A percentile compares a stretch with the other conserved stretches of the same genome.
phyloP scores from a whole-genome alignment of 2,888 invertebrate genomes.

The Agapostemon virescens region DNA sequence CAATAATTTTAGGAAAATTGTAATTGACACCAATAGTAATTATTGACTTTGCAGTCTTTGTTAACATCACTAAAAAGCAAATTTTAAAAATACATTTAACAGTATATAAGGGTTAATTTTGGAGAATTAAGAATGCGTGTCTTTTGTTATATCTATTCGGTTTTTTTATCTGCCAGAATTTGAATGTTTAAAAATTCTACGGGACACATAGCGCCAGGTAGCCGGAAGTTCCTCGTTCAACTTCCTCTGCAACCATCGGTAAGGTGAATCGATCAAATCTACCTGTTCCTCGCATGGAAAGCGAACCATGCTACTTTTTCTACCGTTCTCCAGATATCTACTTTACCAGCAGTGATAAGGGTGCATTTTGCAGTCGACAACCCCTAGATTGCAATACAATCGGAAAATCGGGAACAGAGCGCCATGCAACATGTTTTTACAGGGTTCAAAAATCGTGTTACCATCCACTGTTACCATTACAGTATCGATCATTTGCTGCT shows the following conservation, averaged over 20 bases:
- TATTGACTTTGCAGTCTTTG: too few relatives aligned
- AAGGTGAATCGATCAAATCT: constrained; percentile 43
- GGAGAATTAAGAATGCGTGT: too few relatives aligned
- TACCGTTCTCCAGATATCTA: constrained; percentile 39
- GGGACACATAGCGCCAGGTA: neutral
- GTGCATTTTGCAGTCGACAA: neutral
- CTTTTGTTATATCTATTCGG: neutral
- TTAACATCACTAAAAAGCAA: too few relatives aligned
- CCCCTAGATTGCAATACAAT: neutral
- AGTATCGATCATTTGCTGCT: too few relatives aligned
- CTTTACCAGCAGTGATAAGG: constrained; percentile 59
- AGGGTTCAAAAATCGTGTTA: too few relatives aligned
- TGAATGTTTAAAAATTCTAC: neutral
- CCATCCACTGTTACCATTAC: too few relatives aligned
- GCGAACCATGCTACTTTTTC: constrained; percentile 26
- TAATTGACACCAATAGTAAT: too few relatives aligned
- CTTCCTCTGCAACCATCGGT: constrained; percentile 38
- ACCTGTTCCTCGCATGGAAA: constrained; percentile 2
- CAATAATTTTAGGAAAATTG: too few relatives aligned
- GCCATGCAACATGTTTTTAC: too few relatives aligned
- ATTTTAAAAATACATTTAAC: too few relatives aligned
- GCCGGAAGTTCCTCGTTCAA: constrained; percentile 33
- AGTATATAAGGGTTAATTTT: too few relatives aligned
- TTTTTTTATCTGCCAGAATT: neutral
- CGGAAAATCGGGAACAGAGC: too few relatives aligned